Conservation (phyloP, 2,113 vertebrate species). For the Daboia siamensis region DNA sequence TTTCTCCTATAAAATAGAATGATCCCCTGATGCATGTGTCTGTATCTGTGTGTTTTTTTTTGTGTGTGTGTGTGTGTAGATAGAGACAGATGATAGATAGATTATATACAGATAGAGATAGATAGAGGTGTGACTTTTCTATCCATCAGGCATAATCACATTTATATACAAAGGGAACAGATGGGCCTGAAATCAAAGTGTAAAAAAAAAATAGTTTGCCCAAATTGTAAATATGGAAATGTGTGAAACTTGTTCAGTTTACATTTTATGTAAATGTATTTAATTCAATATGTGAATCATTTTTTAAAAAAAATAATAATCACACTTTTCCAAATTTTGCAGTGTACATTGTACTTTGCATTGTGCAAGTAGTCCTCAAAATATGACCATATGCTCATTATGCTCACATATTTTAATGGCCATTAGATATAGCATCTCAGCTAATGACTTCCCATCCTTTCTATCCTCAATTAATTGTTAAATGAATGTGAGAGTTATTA, state of each 20-base stretch:
- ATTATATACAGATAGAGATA: neutral
- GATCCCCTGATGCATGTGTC: neutral
- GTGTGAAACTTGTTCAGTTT: neutral
- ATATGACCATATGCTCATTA: neutral
- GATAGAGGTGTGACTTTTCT: neutral
- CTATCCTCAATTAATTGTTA: neutral
- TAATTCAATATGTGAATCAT: neutral
- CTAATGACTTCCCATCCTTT: no score
- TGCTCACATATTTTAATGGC: neutral
- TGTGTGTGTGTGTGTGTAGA: neutral
- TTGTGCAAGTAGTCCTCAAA: neutral
- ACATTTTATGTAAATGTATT: neutral
- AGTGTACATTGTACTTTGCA: neutral
- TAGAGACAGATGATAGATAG: neutral
- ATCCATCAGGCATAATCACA: conserved; percentile 1
- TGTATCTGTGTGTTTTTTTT: accelerated
- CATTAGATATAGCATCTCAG: neutral
- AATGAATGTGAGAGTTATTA: neutral
- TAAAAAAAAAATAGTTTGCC: neutral
- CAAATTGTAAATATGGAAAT: neutral
- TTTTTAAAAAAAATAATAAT: neutral
- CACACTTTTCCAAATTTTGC: neutral
- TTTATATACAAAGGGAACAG: neutral
- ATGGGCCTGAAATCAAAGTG: neutral
- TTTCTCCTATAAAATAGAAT: neutral